A percentile compares a stretch with the other conserved stretches of the same genome.
Evolutionary conservation across 2,113 vertebrate species (phyloP).

Genomic region (Cryptotis parvus): DNA sequence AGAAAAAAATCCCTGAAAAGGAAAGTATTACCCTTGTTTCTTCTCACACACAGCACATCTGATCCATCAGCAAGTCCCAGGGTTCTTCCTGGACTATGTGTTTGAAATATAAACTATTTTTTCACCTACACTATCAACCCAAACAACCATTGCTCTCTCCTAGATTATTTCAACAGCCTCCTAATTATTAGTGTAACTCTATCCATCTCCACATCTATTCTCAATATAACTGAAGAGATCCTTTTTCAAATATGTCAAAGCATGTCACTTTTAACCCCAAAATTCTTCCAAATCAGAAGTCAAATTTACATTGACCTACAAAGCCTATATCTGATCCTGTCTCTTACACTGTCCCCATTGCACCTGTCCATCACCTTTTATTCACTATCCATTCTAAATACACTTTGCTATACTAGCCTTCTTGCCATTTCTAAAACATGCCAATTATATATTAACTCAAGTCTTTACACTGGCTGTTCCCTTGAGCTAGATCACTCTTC

Average conservation of each 20-base stretch:
- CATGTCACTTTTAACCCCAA: neutral
- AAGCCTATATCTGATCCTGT: neutral
- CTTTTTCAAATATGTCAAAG: constrained; percentile 8
- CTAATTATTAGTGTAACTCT: neutral
- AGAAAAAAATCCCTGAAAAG: neutral
- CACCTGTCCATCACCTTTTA: neutral
- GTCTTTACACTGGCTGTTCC: neutral
- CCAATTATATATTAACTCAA: neutral
- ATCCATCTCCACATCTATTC: neutral
- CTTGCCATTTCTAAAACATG: neutral
- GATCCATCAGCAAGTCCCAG: neutral
- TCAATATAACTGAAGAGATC: neutral
- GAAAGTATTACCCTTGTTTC: neutral
- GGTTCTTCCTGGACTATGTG: neutral
- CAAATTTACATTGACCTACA: neutral
- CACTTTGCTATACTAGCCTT: neutral
- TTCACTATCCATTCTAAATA: neutral
- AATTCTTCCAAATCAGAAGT: neutral
- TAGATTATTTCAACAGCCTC: neutral
- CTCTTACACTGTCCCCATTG: neutral
- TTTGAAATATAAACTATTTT: neutral
- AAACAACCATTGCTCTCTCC: neutral
- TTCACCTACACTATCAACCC: neutral
- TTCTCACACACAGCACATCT: neutral
- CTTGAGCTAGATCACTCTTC: neutral